Base-by-base conservation (phyloP, 1,140 invertebrate species). In the Drosophila varians region DNA sequence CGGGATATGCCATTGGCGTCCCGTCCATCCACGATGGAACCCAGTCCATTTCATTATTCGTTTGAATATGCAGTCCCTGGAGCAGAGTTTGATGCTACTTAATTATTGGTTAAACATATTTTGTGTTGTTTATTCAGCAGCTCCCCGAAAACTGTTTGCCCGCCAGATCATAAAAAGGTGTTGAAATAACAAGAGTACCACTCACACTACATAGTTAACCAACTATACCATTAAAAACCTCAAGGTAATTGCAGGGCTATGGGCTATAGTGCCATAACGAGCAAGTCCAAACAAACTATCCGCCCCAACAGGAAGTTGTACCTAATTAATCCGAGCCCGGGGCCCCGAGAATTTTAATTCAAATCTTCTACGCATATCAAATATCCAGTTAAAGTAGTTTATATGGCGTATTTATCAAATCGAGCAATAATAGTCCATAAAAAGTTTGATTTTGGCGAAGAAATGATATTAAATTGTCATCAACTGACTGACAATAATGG, bases 81-180 rank as follows among this genome's bases (percentile, higher is more conserved):
- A 19, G 36, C 51, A 58, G 43, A 12, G 14, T 58, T 57, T 28
- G 28, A 31, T 58, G 69, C 69, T 47, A 62, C 69, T 73, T 86
- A 84, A 84, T 86, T 79, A 80, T 61, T 54, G 45, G 60, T 57
- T 56, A 36, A 43, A 52, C 40, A 38, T 54, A 43, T 57, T 53
- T 53, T 51, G 34, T 19, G 38, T 51, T 79, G 60, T 61, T 77
- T 83, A 42, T 58, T 66, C 40, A 57, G 18, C 55, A 73, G 51
- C 64, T 61, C 51, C 34, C 57, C 31, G 31, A 57, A 40, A 78
- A 69, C 43, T 55, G 64, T 55, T 58, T 60, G 54, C 53, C 36
- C 31, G 40, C 12, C 28, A 16, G 19, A 38, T 73, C 52, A 54
- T 55, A 38, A 38, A 73, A 51, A 56, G 51, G 43, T 72, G 54